These are phyloP conservation scores for Orthosia gracilis DNA, from an alignment of 2,888 invertebrate genomes.

Conservation along the genomic window DNA sequence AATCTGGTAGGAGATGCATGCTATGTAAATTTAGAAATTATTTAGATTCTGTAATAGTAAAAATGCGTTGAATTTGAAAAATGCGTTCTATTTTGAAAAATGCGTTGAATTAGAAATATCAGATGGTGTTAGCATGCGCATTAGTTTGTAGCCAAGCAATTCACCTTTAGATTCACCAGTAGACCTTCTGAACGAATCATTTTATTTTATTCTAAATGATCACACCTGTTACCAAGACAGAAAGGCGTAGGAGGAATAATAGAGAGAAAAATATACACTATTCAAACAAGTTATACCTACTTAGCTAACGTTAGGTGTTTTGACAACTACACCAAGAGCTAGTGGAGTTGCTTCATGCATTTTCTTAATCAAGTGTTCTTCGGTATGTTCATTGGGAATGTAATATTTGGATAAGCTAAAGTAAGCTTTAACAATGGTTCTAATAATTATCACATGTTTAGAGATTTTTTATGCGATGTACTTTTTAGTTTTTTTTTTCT, in stretches of 20 bases:
- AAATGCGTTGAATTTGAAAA: neutral
- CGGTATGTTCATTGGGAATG: slow-evolving; percentile 8
- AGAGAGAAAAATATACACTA: slow-evolving; percentile 62
- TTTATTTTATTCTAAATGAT: slow-evolving; percentile 47
- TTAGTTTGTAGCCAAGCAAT: neutral
- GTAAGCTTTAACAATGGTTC: neutral
- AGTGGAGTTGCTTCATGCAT: slow-evolving; percentile 21
- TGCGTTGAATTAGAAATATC: neutral
- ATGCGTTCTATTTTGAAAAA: too few relatives aligned
- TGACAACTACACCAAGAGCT: slow-evolving; percentile 46
- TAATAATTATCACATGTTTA: slow-evolving; percentile 1
- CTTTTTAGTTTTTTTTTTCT: too few relatives aligned
- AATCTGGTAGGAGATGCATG: neutral
- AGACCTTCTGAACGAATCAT: slow-evolving; percentile 29
- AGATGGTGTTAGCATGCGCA: neutral
- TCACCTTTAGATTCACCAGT: neutral
- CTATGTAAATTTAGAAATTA: too few relatives aligned
- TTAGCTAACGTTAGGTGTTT: slow-evolving; percentile 55
- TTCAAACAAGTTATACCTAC: slow-evolving; percentile 61
- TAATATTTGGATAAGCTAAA: neutral
- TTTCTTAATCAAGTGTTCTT: slow-evolving; percentile 25
- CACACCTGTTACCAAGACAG: slow-evolving; percentile 66
- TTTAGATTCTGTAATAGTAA: too few relatives aligned
- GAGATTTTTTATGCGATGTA: too few relatives aligned
- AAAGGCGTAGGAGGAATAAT: slow-evolving; percentile 63